Conservation (phyloP, 2,113 vertebrate species). For the Suricata suricatta region DNA sequence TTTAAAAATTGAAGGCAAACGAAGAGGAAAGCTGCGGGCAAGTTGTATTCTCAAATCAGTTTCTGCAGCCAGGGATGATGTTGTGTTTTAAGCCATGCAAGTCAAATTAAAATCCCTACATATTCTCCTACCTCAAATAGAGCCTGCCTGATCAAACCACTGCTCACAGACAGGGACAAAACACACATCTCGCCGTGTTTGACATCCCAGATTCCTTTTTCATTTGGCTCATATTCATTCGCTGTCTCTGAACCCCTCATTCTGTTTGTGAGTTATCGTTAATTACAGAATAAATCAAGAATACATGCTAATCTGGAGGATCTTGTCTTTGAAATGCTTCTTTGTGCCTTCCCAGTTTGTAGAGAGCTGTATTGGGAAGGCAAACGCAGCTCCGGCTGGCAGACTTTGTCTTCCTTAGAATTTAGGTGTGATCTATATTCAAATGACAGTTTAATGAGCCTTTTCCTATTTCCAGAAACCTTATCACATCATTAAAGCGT, state of each 20-base stretch:
- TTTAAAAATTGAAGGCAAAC: slow-evolving; percentile 38
- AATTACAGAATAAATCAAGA: slow-evolving; percentile 76
- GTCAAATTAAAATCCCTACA: slow-evolving; percentile 57
- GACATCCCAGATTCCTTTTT: not conserved
- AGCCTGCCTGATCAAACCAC: slow-evolving; percentile 40
- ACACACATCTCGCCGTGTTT: not conserved
- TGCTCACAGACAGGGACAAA: slow-evolving; percentile 24
- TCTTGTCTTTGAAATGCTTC: slow-evolving; percentile 63
- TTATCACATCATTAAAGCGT: slow-evolving; percentile 89
- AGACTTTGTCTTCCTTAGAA: slow-evolving; percentile 80
- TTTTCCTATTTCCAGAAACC: slow-evolving; percentile 87
- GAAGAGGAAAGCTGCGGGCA: not conserved
- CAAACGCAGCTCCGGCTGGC: slow-evolving; percentile 39
- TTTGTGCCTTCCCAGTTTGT: slow-evolving; percentile 44
- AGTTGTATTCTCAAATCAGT: slow-evolving; percentile 31
- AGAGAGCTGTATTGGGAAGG: slow-evolving; percentile 28
- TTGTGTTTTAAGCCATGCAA: slow-evolving; percentile 10
- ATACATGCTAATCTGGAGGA: not conserved
- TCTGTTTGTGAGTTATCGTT: slow-evolving; percentile 23
- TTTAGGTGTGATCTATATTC: slow-evolving; percentile 87
- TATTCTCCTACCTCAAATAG: not conserved
- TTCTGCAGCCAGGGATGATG: not conserved
- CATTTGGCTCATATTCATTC: not conserved
- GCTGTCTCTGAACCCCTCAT: not conserved
- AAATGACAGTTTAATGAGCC: slow-evolving; percentile 90